A percentile compares a stretch with the other conserved stretches of the same genome.
These are phyloP conservation scores for Champsocephalus gunnari DNA, from an alignment of 2,797 vertebrate genomes.

Conservation along the genomic window DNA sequence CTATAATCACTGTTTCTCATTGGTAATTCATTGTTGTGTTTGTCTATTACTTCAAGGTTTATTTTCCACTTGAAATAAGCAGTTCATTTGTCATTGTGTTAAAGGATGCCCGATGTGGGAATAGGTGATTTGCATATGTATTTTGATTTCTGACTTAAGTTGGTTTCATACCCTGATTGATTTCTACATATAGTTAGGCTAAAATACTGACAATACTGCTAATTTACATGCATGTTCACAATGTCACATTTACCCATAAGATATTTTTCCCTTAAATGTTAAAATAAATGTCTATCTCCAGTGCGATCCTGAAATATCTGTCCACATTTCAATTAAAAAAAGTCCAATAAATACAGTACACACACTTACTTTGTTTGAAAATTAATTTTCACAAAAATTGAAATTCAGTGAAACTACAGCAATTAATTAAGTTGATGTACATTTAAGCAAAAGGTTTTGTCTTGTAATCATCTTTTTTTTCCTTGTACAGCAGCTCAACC, in stretches of 20 bases:
- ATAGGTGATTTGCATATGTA: background rate
- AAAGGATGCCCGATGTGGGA: background rate
- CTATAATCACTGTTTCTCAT: background rate
- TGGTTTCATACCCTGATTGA: background rate
- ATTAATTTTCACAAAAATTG: background rate
- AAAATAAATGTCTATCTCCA: background rate
- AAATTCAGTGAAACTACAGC: constrained; percentile 1
- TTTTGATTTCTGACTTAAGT: constrained; percentile 5
- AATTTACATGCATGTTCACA: background rate
- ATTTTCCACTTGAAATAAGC: background rate
- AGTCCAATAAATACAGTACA: background rate
- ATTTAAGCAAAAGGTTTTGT: constrained; percentile 29
- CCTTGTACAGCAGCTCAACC: constrained; percentile 19
- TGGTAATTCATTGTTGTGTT: background rate
- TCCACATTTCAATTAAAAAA: background rate
- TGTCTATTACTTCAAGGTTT: background rate
- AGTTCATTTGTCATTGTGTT: background rate
- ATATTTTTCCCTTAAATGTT: background rate
- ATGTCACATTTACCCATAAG: background rate
- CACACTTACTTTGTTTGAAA: constrained; percentile 7
- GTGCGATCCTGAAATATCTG: background rate
- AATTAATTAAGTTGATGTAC: constrained; percentile 11
- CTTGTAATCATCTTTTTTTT: constrained; percentile 35
- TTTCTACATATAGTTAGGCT: background rate
- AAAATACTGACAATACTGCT: background rate